phyloP scores from a whole-genome alignment of 2,888 invertebrate genomes.

The Drosophila mercatorum region DNA sequence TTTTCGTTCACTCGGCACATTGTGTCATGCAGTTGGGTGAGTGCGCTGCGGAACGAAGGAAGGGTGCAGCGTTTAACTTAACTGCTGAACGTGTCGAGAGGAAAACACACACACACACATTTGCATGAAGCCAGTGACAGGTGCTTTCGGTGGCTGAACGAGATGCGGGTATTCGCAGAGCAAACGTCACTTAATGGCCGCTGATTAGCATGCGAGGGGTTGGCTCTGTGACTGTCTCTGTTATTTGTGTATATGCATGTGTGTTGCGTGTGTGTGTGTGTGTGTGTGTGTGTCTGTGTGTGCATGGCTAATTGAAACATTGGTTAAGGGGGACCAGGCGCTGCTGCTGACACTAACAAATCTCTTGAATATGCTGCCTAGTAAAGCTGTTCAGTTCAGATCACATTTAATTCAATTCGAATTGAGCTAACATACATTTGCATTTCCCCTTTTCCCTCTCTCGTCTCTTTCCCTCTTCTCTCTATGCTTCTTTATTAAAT shows the following conservation, averaged over 20 bases:
- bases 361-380: conserved; percentile 25
- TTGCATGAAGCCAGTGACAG: conserved; percentile 61
- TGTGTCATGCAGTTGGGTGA: conserved; percentile 29
- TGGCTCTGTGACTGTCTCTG: conserved; percentile 10
- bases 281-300: neutral
- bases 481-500: conserved; percentile 22
- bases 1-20: conserved; percentile 36
- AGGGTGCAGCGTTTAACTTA: conserved; percentile 39
- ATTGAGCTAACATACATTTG: conserved; percentile 26
- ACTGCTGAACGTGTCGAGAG: conserved; percentile 44
- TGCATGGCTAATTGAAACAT: conserved; percentile 62
- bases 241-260: conserved; percentile 12
- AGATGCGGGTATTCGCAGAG: conserved; percentile 20
- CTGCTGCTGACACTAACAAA: conserved; percentile 32
- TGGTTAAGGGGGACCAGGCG: conserved; percentile 21
- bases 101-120: conserved; percentile 30
- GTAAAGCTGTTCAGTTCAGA: conserved; percentile 42
- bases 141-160: conserved; percentile 27
- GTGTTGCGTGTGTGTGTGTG: neutral
- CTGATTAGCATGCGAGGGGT: conserved; percentile 65
- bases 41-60: neutral
- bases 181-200: conserved; percentile 61
- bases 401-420: conserved; percentile 38
- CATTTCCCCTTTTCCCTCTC: neutral
- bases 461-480: neutral